These are phyloP conservation scores for Oryzias javanicus DNA, from an alignment of 2,113 vertebrate genomes.

Conservation along the genomic window DNA sequence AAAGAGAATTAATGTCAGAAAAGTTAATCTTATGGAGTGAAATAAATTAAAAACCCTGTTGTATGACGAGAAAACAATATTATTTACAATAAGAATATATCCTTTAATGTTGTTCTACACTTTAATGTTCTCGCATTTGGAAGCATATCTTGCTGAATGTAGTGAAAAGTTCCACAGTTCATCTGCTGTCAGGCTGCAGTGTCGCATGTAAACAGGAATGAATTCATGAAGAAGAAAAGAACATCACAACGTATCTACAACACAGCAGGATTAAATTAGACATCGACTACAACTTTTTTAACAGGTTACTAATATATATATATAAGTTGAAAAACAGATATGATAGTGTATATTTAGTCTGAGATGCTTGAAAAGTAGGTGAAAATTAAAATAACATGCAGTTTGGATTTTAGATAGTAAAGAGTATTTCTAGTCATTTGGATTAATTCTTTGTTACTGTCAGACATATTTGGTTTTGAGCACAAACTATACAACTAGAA, in stretches of 20 bases:
- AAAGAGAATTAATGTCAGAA: slow-evolving; percentile 7
- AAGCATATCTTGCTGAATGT: not conserved
- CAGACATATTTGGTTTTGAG: slow-evolving; percentile 47
- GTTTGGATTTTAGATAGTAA: slow-evolving; percentile 12
- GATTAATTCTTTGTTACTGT: slow-evolving; percentile 16
- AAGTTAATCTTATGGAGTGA: not conserved
- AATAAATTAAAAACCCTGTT: slow-evolving; percentile 1
- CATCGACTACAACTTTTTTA: slow-evolving; percentile 9
- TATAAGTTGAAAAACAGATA: slow-evolving; percentile 4
- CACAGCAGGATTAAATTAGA: slow-evolving; percentile 17
- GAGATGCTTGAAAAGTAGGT: slow-evolving; percentile 36
- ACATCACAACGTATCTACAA: not conserved
- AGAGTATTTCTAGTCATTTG: slow-evolving; percentile 8
- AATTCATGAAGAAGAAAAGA: slow-evolving; percentile 1
- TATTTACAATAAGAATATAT: not conserved
- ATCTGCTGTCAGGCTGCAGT: slow-evolving; percentile 5
- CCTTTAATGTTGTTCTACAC: not conserved
- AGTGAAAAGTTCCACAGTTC: not conserved
- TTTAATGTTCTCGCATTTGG: not conserved
- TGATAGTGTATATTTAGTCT: slow-evolving; percentile 37
- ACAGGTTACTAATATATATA: not conserved
- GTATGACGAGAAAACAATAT: too few species aligned
- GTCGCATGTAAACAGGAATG: slow-evolving; percentile 29
- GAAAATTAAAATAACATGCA: slow-evolving; percentile 32
- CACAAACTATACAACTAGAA: not conserved